Base-by-base conservation (phyloP, 2,888 invertebrate species). In the Metallyticus violacea region DNA sequence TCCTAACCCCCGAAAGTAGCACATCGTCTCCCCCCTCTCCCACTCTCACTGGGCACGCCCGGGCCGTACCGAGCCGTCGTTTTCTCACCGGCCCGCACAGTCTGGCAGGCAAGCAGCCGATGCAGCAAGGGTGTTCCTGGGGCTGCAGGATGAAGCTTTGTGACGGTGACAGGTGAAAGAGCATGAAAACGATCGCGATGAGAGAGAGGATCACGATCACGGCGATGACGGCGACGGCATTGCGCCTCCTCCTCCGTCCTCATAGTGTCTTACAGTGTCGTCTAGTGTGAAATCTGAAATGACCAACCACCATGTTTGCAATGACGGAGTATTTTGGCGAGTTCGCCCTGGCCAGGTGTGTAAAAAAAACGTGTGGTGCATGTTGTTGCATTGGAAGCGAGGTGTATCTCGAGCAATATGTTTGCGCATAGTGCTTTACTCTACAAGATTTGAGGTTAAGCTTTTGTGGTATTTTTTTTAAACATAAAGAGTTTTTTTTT, bases 311-410 rank as follows among this genome's bases (percentile, higher is more conserved):
- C 91, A 93, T 93, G 93, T 93, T 93, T 91, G 93, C 93, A 89
- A 93, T 93, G 93, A 92, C 92, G 89, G 92, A 93, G 90, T 92
- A 93, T 90, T 92, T 93, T 90, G 92, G 92, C 91, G 92, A 92
- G 89, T 92, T 93, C 90, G 92, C 92, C 90, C 89, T 93, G 89
- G 91, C 92, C 90, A 93, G 93, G 93, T 92, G 91, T 91, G 89
- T 81, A 84, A 25, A 62, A 62, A 25, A 62, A 62, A 62, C 40
- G 40, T 62, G 40, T 62, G n/a, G n/a, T n/a, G 40, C 40, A 62
- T 62, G 40, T 40, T 40, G 4, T 40, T 40, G 40, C 40, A 40
- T 9, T 40, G 40, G 9, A 15, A 40, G 40, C 40, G 15, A 40
- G 15, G 40, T 40, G 40, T 15, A 40, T 62, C 40, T 62, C 40